These are phyloP conservation scores for Microtus californicus DNA, from an alignment of 2,797 vertebrate species.

Conservation along the genomic window DNA sequence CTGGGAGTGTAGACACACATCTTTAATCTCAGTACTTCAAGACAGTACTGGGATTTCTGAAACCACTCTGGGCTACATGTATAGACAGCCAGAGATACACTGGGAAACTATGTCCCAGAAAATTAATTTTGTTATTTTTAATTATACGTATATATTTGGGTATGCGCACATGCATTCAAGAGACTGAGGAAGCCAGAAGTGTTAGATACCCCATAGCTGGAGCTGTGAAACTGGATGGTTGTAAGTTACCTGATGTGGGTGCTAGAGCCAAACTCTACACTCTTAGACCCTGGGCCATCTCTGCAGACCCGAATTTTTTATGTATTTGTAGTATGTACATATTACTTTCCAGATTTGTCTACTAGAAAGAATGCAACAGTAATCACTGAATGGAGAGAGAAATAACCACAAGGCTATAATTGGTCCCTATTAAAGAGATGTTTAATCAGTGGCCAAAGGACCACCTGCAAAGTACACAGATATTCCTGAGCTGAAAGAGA, in stretches of 20 bases:
- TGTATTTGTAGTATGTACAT: background rate
- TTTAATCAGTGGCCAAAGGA: background rate
- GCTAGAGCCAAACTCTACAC: background rate
- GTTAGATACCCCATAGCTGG: no score
- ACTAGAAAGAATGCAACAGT: slow-evolving; percentile 2
- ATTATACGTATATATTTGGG: background rate
- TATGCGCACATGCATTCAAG: background rate
- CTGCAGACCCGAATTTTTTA: background rate
- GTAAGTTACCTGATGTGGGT: background rate
- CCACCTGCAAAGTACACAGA: background rate
- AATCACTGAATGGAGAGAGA: background rate
- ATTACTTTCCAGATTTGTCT: background rate
- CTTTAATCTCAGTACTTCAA: background rate
- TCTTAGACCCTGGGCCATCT: background rate
- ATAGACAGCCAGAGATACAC: background rate
- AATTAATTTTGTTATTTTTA: background rate
- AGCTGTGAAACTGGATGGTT: background rate
- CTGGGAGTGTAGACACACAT: background rate
- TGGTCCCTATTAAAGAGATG: background rate
- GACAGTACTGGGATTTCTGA: background rate
- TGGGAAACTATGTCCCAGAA: background rate
- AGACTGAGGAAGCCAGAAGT: background rate
- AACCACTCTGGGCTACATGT: background rate
- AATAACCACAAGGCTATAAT: background rate
- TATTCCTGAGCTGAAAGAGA: background rate